These are phyloP conservation scores for Progne subis DNA, from an alignment of 2,113 vertebrate species.

Conservation along the genomic window DNA sequence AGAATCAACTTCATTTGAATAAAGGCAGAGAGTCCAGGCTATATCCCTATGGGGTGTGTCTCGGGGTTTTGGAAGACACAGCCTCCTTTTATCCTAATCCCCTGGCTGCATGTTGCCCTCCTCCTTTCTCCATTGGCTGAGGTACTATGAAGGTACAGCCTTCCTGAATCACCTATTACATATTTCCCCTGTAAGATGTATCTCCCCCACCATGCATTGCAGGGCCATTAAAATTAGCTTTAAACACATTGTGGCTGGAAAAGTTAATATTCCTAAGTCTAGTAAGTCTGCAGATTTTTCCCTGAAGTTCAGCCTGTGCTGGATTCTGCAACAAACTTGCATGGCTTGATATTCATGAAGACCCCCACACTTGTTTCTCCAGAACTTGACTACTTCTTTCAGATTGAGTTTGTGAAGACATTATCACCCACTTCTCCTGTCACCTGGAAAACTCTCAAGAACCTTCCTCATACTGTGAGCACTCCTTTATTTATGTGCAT, in stretches of 20 bases:
- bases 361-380: not conserved
- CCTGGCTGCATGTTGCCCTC: not conserved
- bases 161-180: not conserved
- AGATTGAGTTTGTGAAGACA: not conserved
- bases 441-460: not conserved
- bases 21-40: not conserved
- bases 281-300: not conserved
- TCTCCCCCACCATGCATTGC: not conserved
- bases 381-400: not conserved
- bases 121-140: not conserved
- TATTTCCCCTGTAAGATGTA: not conserved
- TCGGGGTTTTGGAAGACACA: not conserved
- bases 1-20: not conserved
- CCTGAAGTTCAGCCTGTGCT: not conserved
- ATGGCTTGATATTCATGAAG: not conserved
- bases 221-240: not conserved
- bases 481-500: not conserved
- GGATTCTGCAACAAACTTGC: fast-evolving
- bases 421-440: not conserved
- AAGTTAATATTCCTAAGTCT: not conserved
- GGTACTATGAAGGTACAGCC: not conserved
- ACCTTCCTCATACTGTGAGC: not conserved
- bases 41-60: not conserved
- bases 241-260: not conserved
- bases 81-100: not conserved